These are phyloP conservation scores for Pilophorus perplexus DNA, from an alignment of 2,888 invertebrate species.

Conservation along the genomic window DNA sequence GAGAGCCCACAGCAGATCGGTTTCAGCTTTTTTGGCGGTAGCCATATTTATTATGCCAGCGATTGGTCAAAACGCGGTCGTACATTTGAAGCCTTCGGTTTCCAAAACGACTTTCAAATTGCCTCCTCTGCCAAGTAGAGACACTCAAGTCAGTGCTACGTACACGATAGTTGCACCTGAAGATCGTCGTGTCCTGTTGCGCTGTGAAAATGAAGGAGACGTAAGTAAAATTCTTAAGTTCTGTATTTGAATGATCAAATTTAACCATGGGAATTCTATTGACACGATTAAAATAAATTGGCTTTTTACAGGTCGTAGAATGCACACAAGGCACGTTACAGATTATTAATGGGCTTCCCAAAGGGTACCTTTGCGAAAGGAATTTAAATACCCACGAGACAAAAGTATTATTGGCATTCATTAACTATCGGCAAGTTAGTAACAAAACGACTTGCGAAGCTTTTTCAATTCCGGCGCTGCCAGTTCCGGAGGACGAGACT, in stretches of 20 bases:
- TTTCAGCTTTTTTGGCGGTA: neutral
- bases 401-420: neutral
- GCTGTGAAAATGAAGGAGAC: slow-evolving; percentile 12
- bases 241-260: no score
- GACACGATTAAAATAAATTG: no score
- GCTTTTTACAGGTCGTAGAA: slow-evolving; percentile 23
- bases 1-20: no score
- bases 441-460: slow-evolving; percentile 24
- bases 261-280: no score
- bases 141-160: neutral
- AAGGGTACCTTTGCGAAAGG: slow-evolving; percentile 21
- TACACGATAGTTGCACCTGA: slow-evolving; percentile 18
- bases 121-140: slow-evolving; percentile 7
- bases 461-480: neutral
- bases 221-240: no score
- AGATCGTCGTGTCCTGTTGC: slow-evolving; percentile 9
- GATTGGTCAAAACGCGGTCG: slow-evolving; percentile 3
- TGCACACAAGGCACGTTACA: slow-evolving; percentile 38
- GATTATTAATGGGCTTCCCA: slow-evolving; percentile 34
- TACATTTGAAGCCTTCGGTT: neutral
- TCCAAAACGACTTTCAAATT: slow-evolving; percentile 8
- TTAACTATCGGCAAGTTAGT: slow-evolving; percentile 15
- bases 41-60: neutral
- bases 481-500: neutral
- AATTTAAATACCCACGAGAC: neutral